A percentile compares a stretch with the other conserved stretches of the same genome.
Conservation (phyloP, 1,140 invertebrate genomes). For the Cherax destructor region DNA sequence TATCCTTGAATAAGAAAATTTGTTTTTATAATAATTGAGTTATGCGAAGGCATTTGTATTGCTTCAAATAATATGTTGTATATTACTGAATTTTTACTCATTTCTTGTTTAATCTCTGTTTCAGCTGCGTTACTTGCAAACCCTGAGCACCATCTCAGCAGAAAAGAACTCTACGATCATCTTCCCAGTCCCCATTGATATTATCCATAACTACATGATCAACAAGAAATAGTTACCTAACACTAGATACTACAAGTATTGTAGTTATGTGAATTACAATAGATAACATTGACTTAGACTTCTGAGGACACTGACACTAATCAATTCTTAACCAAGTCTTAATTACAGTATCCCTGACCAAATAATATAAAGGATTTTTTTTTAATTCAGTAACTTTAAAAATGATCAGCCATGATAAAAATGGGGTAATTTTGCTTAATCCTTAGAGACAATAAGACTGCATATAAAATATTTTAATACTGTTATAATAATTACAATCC, state of each 20-base stretch:
- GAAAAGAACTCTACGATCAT: conserved; percentile 99
- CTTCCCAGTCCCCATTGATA: conserved; percentile 95
- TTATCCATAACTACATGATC: conserved; percentile 77
- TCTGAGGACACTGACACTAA: neutral
- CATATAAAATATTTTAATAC: neutral
- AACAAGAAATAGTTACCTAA: conserved; percentile 17
- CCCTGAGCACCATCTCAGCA: conserved; percentile 94
- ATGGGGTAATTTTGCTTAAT: conserved; percentile 51
- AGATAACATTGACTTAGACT: neutral
- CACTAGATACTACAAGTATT: neutral
- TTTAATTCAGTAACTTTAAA: too few species aligned
- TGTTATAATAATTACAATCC: too few species aligned
- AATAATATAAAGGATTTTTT: too few species aligned
- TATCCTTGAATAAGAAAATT: too few species aligned
- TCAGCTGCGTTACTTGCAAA: conserved; percentile 83
- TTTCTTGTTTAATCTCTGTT: conserved; percentile 71
- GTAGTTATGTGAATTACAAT: neutral
- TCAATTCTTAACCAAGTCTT: too few species aligned
- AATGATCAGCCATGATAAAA: too few species aligned
- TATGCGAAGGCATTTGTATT: neutral
- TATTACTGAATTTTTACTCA: neutral
- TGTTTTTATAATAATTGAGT: too few species aligned
- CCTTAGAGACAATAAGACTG: conserved; percentile 23
- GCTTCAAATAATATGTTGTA: neutral
- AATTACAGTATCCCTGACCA: neutral